Evolutionary conservation across 2,113 vertebrate species (phyloP), one percentile per base, ranked within the genome.

Genomic region (Nannospalax galili): DNA sequence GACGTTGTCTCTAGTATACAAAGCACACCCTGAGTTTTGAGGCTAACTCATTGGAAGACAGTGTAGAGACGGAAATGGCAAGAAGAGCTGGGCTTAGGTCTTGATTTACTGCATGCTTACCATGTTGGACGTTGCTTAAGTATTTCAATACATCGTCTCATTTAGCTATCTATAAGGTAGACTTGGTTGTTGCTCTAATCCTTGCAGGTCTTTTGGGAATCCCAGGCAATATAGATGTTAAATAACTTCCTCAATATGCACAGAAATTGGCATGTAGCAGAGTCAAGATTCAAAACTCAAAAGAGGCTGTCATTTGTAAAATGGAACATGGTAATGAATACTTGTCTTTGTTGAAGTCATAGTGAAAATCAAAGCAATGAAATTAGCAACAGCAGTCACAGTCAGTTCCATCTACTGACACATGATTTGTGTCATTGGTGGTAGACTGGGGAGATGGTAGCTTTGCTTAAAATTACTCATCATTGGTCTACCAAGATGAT

Each of bases 241-340:
- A 90, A 42, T 80, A 67, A 90, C 3, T 73, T 93, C 4, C 28
- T 1, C 30, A 84, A 40, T 58, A 78, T 32, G 64, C 5, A 70
- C 37, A 35, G 70, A 65, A 75, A 65, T 3, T 70, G n/a, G 20
- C 12, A 78, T 17, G 26, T 87, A 88, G 19, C 30, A 40, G 91
- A 58, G 26, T 90, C n/a, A 35, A 40, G 85, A 74, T 24, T 87
- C 20, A 58, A 90, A 45, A 52, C 58, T n/a, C n/a, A n/a, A n/a
- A n/a, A 11, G 48, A 52, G 48, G 48, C 48, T 52, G 48, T 87
- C 24, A 60, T 42, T 72, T 80, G 10, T 70, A 79, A 96, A 84
- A 52, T 70, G 62, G 52, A 42, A 64, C 56, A 87, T 2, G 60
- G 92, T 20, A 15, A 15, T 92, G 70, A 82, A 32, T 48, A 87